phyloP scores from a whole-genome alignment of 2,797 vertebrate species.

The Tokudaia tokunoshimensis region DNA sequence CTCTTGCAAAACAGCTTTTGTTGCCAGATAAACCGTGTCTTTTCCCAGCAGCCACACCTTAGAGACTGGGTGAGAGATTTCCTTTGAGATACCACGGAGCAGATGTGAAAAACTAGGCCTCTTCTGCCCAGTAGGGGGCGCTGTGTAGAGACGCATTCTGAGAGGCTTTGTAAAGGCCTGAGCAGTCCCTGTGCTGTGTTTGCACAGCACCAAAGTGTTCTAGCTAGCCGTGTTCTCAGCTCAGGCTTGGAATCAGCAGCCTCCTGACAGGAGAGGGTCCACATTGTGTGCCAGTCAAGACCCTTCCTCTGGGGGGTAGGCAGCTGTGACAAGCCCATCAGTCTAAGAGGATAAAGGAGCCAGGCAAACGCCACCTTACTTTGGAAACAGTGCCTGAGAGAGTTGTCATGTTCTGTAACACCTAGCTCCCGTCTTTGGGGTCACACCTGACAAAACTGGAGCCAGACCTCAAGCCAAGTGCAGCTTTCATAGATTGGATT shows the following conservation, averaged over 20 bases:
- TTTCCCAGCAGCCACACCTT: conserved; percentile 81
- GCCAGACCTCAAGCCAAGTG: neutral
- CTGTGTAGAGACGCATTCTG: neutral
- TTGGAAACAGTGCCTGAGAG: neutral
- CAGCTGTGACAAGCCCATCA: neutral
- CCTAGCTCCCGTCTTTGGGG: fast-evolving
- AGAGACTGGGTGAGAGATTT: conserved; percentile 63
- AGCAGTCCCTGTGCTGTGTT: neutral
- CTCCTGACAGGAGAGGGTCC: neutral
- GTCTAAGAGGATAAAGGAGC: neutral
- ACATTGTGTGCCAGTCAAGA: neutral
- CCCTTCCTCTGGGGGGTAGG: neutral
- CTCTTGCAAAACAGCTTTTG: conserved; percentile 84
- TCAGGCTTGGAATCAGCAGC: neutral
- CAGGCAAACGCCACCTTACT: neutral
- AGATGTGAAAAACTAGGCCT: neutral
- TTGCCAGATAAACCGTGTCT: conserved; percentile 82
- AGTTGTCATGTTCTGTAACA: fast-evolving
- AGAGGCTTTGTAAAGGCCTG: neutral
- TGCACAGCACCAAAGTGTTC: neutral
- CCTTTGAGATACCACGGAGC: conserved; percentile 71
- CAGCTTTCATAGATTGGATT: neutral
- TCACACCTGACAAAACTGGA: neutral
- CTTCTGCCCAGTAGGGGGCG: neutral
- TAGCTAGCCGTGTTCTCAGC: neutral